These are phyloP conservation scores for Leucophenga montana DNA, from an alignment of 2,888 invertebrate species.

Conservation along the genomic window DNA sequence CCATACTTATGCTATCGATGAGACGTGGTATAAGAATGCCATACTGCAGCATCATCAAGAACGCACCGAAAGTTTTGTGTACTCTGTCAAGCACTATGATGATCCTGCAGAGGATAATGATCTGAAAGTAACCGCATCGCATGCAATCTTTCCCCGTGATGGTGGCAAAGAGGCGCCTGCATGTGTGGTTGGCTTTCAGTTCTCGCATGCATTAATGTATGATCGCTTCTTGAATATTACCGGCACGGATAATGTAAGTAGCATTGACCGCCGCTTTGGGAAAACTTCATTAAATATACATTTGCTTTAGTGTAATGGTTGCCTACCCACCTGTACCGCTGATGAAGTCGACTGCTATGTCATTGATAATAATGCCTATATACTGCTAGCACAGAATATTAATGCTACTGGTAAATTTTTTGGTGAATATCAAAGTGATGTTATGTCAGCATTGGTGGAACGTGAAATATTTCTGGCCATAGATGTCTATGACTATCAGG, in stretches of 20 bases:
- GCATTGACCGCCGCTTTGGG: not conserved
- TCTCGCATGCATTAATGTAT: conserved; percentile 81
- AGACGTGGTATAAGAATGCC: conserved; percentile 93
- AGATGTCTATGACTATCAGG: conserved; percentile 89
- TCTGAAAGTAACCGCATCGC: conserved; percentile 84
- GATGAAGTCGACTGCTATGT: conserved; percentile 85
- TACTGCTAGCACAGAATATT: conserved; percentile 79
- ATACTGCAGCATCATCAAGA: conserved; percentile 88
- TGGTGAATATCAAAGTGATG: conserved; percentile 82
- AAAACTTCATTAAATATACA: conserved; percentile 13
- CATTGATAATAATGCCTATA: conserved; percentile 93
- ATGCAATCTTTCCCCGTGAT: conserved; percentile 87
- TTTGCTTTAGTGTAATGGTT: conserved; percentile 73
- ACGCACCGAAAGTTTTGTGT: conserved; percentile 81
- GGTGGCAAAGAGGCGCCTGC: conserved; percentile 85
- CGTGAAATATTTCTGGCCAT: conserved; percentile 83
- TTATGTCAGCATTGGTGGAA: conserved; percentile 84
- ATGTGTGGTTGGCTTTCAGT: conserved; percentile 91
- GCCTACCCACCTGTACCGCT: conserved; percentile 76
- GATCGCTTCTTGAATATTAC: conserved; percentile 82
- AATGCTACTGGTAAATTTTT: conserved; percentile 88
- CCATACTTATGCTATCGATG: conserved; percentile 86
- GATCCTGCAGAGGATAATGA: conserved; percentile 74
- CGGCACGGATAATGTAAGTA: conserved; percentile 73
- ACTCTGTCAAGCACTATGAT: conserved; percentile 81